These are phyloP conservation scores for Spongia lamella DNA, from an alignment of 37 sponge, comb jelly and placozoan species.

Conservation along the genomic window DNA sequence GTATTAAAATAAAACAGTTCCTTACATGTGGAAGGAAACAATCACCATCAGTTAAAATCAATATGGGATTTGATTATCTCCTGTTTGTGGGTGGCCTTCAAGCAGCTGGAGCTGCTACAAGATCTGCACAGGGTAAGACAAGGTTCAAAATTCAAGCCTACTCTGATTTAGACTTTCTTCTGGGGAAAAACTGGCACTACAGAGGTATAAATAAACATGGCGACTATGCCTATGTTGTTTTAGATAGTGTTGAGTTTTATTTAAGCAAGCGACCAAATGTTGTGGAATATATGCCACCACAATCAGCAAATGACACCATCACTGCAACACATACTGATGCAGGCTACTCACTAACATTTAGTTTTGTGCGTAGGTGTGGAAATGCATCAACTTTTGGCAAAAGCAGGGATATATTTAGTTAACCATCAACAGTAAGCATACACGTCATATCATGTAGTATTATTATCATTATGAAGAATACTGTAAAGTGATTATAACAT, in stretches of 20 bases:
- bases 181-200: neutral
- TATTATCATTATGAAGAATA: no score
- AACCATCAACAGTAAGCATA: no score
- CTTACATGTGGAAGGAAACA: conserved; percentile 4
- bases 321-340: no score
- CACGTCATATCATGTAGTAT: no score
- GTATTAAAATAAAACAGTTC: conserved; percentile 3
- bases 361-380: conserved; percentile 12
- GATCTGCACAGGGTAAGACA: neutral
- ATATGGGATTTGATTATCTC: conserved; percentile 14
- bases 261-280: neutral
- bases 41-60: conserved; percentile 8
- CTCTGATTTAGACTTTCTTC: neutral
- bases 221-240: conserved; percentile 2
- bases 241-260: neutral
- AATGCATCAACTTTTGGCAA: conserved; percentile 13
- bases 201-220: neutral
- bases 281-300: neutral
- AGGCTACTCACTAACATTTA: conserved; percentile 8
- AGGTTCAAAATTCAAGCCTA: conserved; percentile 1
- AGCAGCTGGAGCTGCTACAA: neutral
- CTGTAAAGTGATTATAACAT: no score
- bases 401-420: neutral
- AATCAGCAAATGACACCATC: no score
- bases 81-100: conserved; percentile 14